Percentiles rank a stretch among this genome's conserved stretches.
phyloP scores from a whole-genome alignment of 2,113 vertebrate genomes.

The Pedionomus torquatus region DNA sequence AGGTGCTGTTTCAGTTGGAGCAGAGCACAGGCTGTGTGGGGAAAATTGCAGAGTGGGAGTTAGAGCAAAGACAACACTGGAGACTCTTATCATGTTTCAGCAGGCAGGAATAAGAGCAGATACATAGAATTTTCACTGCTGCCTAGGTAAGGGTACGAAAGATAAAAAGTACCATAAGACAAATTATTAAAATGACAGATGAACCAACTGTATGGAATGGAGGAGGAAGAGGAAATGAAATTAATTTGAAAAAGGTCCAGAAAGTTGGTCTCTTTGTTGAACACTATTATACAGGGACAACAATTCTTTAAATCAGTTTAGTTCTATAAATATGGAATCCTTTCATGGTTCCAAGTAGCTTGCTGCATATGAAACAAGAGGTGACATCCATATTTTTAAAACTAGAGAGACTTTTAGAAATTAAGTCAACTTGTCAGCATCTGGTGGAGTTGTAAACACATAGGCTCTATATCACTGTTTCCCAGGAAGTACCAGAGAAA shows the following conservation, averaged over 20 bases:
- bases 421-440: background rate
- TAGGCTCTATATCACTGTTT: background rate
- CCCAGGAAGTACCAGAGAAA: background rate
- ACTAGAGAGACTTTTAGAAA: background rate
- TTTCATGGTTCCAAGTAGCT: background rate
- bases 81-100: background rate
- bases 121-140: background rate
- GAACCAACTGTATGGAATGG: background rate
- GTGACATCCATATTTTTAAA: background rate
- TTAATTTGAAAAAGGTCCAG: background rate
- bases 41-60: background rate
- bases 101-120: background rate
- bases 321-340: background rate
- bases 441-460: background rate
- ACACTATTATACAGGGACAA: background rate
- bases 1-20: accelerated
- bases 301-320: background rate
- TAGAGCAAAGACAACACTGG: background rate
- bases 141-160: background rate
- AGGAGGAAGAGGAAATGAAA: background rate
- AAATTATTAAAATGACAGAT: background rate
- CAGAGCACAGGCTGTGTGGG: background rate
- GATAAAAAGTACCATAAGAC: background rate
- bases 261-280: background rate
- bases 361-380: background rate